Conservation (phyloP, 2,797 vertebrate genomes). For the Echiichthys vipera region DNA sequence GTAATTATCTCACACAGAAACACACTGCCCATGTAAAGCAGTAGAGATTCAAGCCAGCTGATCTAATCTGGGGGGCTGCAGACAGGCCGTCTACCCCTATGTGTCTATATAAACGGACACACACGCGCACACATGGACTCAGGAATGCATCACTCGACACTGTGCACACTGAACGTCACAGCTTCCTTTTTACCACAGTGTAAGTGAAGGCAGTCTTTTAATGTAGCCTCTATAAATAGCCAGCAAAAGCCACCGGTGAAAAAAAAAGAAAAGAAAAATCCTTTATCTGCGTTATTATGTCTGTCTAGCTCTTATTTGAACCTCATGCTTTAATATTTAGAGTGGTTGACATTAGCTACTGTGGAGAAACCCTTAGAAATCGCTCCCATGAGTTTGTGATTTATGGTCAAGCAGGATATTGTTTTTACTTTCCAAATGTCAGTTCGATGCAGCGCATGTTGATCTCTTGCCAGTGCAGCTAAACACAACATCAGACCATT, state of each 20-base stretch:
- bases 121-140: conserved; percentile 39
- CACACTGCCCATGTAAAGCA: conserved; percentile 33
- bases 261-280: not conserved
- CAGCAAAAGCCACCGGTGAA: conserved; percentile 14
- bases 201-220: conserved; percentile 58
- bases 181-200: conserved; percentile 63
- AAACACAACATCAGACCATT: conserved; percentile 1
- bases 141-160: conserved; percentile 79
- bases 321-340: conserved; percentile 53
- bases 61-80: conserved; percentile 78
- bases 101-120: conserved; percentile 74
- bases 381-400: conserved; percentile 45
- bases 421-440: conserved; percentile 49
- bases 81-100: conserved; percentile 77
- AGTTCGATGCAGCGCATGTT: conserved; percentile 36
- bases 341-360: conserved; percentile 39
- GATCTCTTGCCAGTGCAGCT: not conserved
- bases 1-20: conserved; percentile 11
- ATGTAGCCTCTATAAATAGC: conserved; percentile 54
- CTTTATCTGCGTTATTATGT: conserved; percentile 37
- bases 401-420: conserved; percentile 26
- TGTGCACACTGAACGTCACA: conserved; percentile 38
- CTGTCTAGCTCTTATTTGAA: conserved; percentile 61
- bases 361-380: conserved; percentile 20
- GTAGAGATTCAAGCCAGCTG: conserved; percentile 49